These are phyloP conservation scores for Microtus oregoni DNA, from an alignment of 2,113 vertebrate species.

Conservation along the genomic window DNA sequence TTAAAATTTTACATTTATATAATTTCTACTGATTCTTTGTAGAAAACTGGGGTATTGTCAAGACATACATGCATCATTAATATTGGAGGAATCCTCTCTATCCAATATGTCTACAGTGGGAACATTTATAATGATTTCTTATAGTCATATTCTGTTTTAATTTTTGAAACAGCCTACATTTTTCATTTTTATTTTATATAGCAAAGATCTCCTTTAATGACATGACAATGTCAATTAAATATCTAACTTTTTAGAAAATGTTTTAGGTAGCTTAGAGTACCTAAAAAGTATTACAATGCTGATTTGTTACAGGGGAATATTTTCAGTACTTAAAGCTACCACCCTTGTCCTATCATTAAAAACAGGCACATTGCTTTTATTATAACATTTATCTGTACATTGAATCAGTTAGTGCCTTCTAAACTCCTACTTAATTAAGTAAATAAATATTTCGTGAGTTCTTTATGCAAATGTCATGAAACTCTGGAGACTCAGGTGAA, in stretches of 20 bases:
- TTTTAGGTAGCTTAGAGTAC: neutral
- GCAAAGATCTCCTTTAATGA: neutral
- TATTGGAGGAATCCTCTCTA: neutral
- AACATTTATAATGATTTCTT: neutral
- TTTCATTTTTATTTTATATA: neutral
- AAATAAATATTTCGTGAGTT: neutral
- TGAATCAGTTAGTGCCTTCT: neutral
- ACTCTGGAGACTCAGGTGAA: neutral
- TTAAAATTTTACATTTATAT: neutral
- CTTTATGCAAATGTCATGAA: neutral
- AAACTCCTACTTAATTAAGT: neutral
- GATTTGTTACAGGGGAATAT: neutral
- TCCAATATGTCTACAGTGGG: neutral
- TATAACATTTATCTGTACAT: neutral
- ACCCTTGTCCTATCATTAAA: neutral
- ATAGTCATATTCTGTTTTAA: neutral
- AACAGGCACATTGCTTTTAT: neutral
- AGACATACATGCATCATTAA: neutral
- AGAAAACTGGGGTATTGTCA: neutral
- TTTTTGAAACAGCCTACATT: neutral
- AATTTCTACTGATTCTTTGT: neutral
- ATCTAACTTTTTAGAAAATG: neutral
- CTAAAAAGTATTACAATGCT: neutral
- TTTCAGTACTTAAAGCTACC: neutral
- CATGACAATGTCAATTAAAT: neutral